Evolutionary conservation across 2,797 vertebrate species (phyloP).

Genomic region (Pantherophis alleghaniensis): DNA sequence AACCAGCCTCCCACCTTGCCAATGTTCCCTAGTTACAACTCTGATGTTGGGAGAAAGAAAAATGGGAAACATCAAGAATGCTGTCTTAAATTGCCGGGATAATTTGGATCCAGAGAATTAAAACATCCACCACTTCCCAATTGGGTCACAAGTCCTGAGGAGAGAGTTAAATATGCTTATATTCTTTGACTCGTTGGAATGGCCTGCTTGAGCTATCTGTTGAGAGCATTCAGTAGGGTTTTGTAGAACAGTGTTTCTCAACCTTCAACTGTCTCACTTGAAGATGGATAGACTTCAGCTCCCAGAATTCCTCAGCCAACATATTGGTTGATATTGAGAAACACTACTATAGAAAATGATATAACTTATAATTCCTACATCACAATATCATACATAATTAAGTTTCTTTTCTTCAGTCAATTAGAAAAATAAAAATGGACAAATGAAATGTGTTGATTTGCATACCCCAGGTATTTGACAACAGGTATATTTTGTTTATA

Average conservation of each 20-base stretch:
- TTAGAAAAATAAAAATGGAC: not conserved
- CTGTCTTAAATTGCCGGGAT: not conserved
- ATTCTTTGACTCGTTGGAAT: not conserved
- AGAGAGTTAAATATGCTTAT: not conserved
- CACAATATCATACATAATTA: not conserved
- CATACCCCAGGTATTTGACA: not conserved
- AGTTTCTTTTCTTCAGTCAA: not conserved
- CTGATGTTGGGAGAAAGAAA: not conserved
- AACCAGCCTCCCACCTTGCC: not conserved
- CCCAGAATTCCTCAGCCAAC: not conserved
- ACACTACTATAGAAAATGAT: not conserved
- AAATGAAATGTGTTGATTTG: not conserved
- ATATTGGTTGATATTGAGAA: not conserved
- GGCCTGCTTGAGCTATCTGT: not conserved
- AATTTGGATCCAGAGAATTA: not conserved
- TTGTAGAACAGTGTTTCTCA: not conserved
- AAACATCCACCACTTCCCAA: not conserved
- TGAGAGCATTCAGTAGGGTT: not conserved
- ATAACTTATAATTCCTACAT: not conserved
- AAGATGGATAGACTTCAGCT: not conserved
- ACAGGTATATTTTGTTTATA: constrained; percentile 36
- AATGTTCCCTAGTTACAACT: not conserved
- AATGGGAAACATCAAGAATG: not conserved
- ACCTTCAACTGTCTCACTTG: not conserved
- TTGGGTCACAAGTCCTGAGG: not conserved